Base-by-base conservation (phyloP, 2,797 vertebrate species). In the Perodicticus potto region DNA sequence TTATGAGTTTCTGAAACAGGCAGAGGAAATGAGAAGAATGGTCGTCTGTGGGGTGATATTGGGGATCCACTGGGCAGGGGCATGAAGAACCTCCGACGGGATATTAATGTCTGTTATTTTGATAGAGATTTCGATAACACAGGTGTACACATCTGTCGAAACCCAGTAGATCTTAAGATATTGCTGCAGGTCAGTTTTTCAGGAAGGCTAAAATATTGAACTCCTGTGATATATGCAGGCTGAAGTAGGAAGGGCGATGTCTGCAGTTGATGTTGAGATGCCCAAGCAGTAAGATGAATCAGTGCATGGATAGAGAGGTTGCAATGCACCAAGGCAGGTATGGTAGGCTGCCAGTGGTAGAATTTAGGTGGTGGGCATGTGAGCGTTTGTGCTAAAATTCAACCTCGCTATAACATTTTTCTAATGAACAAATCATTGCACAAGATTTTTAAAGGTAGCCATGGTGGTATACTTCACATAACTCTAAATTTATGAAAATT, bases 391-490 rank as follows among this genome's bases (percentile, higher is more conserved):
- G 86, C 59, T 78, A 73, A 73, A 84, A 74, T 25, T 32, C 37
- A 82, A 7, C 57, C n/a, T 91, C 63, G 34, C 49, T 40, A n/a
- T 34, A 69, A 1, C 90, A 65, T 88, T 90, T 94, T 83, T 87
- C 40, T 61, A 89, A 40, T 74, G 92, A 85, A 72, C 10, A 63
- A 73, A 63, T 81, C 25, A 40, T 23, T 14, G 2, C 27, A 49
- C 83, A 86, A 43, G 61, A 32, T 57, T 65, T 74, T 70, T 0
- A 10, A 43, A 84, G 70, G 11, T 82, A 91, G 17, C 13, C 34
- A 1, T 65, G 45, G 25, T 27, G 22, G 27, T 23, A 5, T 73
- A 37, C 40, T 94, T 92, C 77, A 87, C 85, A 53, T 69, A 22
- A 69, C 5, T 55, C 29, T 37, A 78, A 86, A 43, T 72, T 29